Evolutionary conservation across 2,888 invertebrate species (phyloP), one percentile per base, ranked within the genome.

Genomic region (Drosophila bunnanda): DNA sequence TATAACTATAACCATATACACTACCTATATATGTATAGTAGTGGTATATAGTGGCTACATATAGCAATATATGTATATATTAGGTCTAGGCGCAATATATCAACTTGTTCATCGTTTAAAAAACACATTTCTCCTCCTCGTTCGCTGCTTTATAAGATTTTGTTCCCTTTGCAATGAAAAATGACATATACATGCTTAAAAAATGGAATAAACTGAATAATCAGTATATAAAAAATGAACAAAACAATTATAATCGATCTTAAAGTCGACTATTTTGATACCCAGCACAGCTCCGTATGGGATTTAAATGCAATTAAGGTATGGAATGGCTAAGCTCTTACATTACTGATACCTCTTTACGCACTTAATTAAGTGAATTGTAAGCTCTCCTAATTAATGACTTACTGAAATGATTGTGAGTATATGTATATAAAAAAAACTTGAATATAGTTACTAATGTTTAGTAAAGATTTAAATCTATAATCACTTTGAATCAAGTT

Each of bases 151-250:
- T 74, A 69, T 46, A 79, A 71, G 68, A 68, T 74, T 76, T 76
- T 79, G 81, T 86, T 83, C 83, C 83, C 84, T 52, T 83, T 76
- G 71, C 74, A 83, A 81, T 83, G 73, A 81, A 81, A 81, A 77
- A 75, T 69, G 65, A 78, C 43, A 43, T 43, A 65, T 30, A 17
- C 17, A 50, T 50, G 50, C 30, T 48, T 30, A 32, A 12, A 36
- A 32, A 52, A 65, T 41, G 20, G 9, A 34, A 20, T 39, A 4
- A 43, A 39, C 6, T 8, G 59, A 65, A 10, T 6, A 46, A 30
- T 43, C 39, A 15, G 38, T 34, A n/a, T 17, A 12, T 13, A 44
- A 36, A 57, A 25, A 4, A 10, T 10, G 12, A 2, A 5, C 2
- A 9, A 46, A 38, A 46, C 9, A 12, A 30, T 0, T 15, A 52